Percentiles rank a stretch among this genome's conserved stretches.
phyloP scores from a whole-genome alignment of 92 coral and sea anemone genomes.

The Meandrina meandrites region DNA sequence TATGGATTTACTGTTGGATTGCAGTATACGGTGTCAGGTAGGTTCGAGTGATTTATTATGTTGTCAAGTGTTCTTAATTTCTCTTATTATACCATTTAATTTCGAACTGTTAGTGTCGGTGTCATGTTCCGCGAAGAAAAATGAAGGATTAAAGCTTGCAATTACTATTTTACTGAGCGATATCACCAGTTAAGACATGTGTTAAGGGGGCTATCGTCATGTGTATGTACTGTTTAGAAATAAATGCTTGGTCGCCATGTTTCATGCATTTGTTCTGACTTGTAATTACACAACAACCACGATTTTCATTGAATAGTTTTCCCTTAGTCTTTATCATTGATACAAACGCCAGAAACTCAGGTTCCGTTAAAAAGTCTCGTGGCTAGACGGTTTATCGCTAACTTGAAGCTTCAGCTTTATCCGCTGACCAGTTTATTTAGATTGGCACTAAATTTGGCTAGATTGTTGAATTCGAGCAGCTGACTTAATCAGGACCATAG shows the following conservation, averaged over 20 bases:
- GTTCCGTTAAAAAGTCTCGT: neutral
- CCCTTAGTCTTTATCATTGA: neutral
- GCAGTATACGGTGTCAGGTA: conserved; percentile 16
- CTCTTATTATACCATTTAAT: neutral
- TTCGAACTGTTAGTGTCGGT: neutral
- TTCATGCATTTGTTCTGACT: neutral
- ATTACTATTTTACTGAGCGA: neutral
- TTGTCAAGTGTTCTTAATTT: neutral
- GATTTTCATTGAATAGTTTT: neutral
- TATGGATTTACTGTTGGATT: neutral
- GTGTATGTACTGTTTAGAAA: neutral
- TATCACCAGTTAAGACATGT: neutral
- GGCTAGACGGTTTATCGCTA: neutral
- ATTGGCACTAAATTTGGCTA: too few species aligned
- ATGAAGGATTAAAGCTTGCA: neutral
- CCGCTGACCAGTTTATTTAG: neutral
- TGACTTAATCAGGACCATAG: too few species aligned
- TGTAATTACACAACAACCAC: neutral
- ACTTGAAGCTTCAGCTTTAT: neutral
- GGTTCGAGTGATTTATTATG: neutral
- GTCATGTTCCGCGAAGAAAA: neutral
- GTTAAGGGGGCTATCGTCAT: neutral
- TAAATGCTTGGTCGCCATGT: neutral
- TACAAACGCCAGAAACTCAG: neutral
- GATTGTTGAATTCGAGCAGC: too few species aligned